Conservation (phyloP, 1,140 invertebrate species). For the Sipha flava region DNA sequence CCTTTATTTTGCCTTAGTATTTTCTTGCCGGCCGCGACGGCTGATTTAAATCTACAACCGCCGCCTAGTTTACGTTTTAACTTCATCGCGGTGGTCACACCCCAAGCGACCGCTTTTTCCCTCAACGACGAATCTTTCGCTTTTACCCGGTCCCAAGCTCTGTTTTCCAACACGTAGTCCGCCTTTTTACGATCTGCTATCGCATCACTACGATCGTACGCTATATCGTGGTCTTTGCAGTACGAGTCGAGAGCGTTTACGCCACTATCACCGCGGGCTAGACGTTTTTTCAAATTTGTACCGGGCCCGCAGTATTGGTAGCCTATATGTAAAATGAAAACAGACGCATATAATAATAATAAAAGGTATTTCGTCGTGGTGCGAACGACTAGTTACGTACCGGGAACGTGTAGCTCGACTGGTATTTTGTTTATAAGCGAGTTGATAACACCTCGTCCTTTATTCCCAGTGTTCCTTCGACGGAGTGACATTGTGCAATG, state of each 20-base stretch:
- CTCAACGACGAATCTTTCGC: slow-evolving; percentile 42
- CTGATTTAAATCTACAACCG: slow-evolving; percentile 6
- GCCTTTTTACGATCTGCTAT: slow-evolving; percentile 42
- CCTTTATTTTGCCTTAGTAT: background rate
- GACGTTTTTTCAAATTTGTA: slow-evolving; percentile 44
- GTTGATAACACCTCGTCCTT: slow-evolving; percentile 39
- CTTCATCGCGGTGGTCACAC: slow-evolving; percentile 42
- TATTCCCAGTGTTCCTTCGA: background rate
- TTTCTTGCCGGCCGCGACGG: background rate
- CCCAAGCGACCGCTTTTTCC: slow-evolving; percentile 41
- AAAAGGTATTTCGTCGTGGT: no score
- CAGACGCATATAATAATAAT: no score
- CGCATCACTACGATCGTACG: slow-evolving; percentile 43
- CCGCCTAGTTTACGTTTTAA: slow-evolving; percentile 41
- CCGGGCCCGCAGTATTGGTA: no score
- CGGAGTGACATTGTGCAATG: background rate
- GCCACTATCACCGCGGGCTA: slow-evolving; percentile 43
- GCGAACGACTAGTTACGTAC: no score
- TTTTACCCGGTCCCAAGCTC: slow-evolving; percentile 43
- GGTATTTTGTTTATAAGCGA: slow-evolving; percentile 44
- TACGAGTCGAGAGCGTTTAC: slow-evolving; percentile 46
- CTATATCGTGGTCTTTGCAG: slow-evolving; percentile 45
- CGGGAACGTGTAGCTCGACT: slow-evolving; percentile 45
- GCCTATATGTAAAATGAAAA: slow-evolving; percentile 48
- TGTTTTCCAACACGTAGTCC: slow-evolving; percentile 42